These are phyloP conservation scores for Burhinus bistriatus DNA, from an alignment of 2,113 vertebrate species.

Conservation along the genomic window DNA sequence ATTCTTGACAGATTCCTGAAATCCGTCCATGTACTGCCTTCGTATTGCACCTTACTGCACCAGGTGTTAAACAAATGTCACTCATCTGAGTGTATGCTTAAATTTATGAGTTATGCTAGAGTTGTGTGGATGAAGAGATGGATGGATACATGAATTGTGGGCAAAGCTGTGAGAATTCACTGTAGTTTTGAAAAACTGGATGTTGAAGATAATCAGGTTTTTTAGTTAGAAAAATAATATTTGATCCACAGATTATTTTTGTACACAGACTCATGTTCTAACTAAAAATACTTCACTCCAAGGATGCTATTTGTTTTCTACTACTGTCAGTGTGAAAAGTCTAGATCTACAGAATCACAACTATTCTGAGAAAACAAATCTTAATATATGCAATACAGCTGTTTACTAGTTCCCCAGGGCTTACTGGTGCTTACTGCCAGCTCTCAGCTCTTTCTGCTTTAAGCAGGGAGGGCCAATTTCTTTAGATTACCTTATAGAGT, in stretches of 20 bases:
- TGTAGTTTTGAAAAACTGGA: not conserved
- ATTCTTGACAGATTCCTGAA: not conserved
- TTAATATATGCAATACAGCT: slow-evolving; percentile 15
- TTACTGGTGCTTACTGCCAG: slow-evolving; percentile 33
- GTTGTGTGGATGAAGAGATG: not conserved
- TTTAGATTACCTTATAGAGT: not conserved
- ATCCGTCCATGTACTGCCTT: not conserved
- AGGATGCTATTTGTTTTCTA: not conserved
- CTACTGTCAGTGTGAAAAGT: not conserved
- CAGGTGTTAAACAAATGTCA: not conserved
- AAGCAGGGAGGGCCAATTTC: not conserved
- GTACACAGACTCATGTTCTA: not conserved
- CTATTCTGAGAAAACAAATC: slow-evolving; percentile 33
- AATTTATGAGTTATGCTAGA: not conserved
- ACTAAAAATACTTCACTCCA: not conserved
- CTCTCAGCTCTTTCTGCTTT: not conserved
- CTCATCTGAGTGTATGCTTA: not conserved
- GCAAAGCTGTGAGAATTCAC: not conserved
- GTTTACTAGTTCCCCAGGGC: slow-evolving; percentile 12
- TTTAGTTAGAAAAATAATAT: not conserved
- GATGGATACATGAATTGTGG: not conserved
- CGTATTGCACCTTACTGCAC: not conserved
- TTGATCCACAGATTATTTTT: not conserved
- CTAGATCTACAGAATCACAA: not conserved
- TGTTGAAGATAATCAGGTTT: not conserved